Conservation (phyloP, 2,113 vertebrate species). For the Prolemur simus region DNA sequence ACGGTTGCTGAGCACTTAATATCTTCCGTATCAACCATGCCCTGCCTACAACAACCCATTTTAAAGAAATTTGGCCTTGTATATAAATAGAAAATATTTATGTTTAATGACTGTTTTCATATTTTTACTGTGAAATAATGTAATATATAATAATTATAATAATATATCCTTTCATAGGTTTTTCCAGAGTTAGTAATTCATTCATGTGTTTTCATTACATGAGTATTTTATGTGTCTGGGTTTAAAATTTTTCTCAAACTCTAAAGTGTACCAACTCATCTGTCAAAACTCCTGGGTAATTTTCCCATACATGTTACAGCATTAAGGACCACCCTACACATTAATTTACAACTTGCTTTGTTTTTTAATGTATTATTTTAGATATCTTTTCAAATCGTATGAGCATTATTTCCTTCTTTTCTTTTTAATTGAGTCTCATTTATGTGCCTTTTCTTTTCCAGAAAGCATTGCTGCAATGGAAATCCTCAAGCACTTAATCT, state of each 20-base stretch:
- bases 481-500: neutral
- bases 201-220: neutral
- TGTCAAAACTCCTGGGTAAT: neutral
- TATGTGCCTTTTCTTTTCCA: neutral
- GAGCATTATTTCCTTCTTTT: neutral
- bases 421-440: neutral
- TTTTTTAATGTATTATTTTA: neutral
- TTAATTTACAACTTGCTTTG: neutral
- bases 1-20: neutral
- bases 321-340: neutral
- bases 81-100: neutral
- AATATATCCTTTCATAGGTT: neutral
- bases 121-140: neutral
- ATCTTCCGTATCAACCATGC: neutral
- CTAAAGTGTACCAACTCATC: neutral
- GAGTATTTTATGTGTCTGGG: neutral
- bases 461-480: neutral
- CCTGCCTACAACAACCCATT: neutral
- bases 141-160: neutral
- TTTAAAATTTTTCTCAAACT: neutral
- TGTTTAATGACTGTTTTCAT: neutral
- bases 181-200: neutral
- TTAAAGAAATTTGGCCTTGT: neutral
- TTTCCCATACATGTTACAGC: neutral
- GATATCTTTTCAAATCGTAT: neutral